Evolutionary conservation across 2,113 vertebrate genomes (phyloP).

Genomic region (Leptocoma aspasia): DNA sequence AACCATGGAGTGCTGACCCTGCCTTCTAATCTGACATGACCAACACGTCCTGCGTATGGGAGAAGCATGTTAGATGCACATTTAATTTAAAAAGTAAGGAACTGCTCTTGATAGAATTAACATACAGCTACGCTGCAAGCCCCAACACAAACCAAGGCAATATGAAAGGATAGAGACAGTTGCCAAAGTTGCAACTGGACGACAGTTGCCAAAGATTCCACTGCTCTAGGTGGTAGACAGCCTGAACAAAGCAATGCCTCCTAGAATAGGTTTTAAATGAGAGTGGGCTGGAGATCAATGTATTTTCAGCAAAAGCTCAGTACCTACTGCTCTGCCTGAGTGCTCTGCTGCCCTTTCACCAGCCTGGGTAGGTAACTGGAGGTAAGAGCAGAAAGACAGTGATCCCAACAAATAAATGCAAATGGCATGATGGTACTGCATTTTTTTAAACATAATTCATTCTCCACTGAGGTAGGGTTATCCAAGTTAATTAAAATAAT

Average conservation of each 20-base stretch:
- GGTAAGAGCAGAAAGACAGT: not conserved
- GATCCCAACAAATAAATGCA: not conserved
- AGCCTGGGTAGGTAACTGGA: not conserved
- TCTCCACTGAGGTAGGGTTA: not conserved
- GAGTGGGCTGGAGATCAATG: not conserved
- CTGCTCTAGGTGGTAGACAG: not conserved
- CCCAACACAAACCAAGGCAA: not conserved
- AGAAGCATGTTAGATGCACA: not conserved
- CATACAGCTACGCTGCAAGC: not conserved
- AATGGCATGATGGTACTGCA: not conserved
- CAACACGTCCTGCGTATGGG: not conserved
- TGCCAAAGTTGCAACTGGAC: not conserved
- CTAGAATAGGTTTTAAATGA: not conserved
- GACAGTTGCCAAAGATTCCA: not conserved
- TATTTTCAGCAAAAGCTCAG: conserved; percentile 4
- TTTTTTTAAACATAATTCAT: not conserved
- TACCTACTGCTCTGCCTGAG: not conserved
- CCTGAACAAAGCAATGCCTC: not conserved
- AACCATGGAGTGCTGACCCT: not conserved
- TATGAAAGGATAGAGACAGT: not conserved
- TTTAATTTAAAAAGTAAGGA: conserved; percentile 14
- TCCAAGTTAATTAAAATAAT: not conserved
- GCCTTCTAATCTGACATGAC: not conserved
- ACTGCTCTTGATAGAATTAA: not conserved
- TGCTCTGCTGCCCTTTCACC: not conserved